Conservation (phyloP, 2,797 vertebrate genomes). For the Intellagama lesueurii region DNA sequence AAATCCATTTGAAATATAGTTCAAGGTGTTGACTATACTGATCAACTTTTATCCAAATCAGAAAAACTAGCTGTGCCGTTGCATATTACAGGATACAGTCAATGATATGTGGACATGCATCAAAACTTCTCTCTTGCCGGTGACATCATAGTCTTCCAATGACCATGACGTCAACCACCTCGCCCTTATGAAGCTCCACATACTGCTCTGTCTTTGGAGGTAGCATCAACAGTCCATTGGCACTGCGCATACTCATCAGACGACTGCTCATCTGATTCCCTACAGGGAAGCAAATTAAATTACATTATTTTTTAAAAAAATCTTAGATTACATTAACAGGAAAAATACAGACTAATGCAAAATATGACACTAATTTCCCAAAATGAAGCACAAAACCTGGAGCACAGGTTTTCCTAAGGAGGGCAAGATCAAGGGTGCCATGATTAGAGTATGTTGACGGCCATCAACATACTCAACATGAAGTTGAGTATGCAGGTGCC, state of each 20-base stretch:
- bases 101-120: slow-evolving; percentile 99
- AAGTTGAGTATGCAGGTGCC: too few relatives aligned
- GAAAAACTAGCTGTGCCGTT: slow-evolving; percentile 99
- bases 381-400: not conserved
- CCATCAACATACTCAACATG: too few relatives aligned
- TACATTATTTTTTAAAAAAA: too few relatives aligned
- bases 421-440: too few relatives aligned
- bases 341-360: not conserved
- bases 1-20: slow-evolving; percentile 94
- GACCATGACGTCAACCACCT: slow-evolving; percentile 99
- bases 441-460: too few relatives aligned
- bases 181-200: slow-evolving; percentile 97
- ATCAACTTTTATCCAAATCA: slow-evolving; percentile 98
- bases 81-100: slow-evolving; percentile 99
- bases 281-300: slow-evolving; percentile 62
- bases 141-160: slow-evolving; percentile 98
- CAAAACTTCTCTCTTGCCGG: slow-evolving; percentile 87
- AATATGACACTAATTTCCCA: not conserved
- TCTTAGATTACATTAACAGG: slow-evolving; percentile 15
- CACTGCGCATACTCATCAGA: slow-evolving; percentile 98
- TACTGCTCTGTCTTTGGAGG: slow-evolving; percentile 99
- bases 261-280: slow-evolving; percentile 99
- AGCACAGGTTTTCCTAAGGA: too few relatives aligned
- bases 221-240: slow-evolving; percentile 98
- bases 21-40: slow-evolving; percentile 98